These are phyloP conservation scores for Saturnia pavonia DNA, from an alignment of 2,888 invertebrate species.

Conservation along the genomic window DNA sequence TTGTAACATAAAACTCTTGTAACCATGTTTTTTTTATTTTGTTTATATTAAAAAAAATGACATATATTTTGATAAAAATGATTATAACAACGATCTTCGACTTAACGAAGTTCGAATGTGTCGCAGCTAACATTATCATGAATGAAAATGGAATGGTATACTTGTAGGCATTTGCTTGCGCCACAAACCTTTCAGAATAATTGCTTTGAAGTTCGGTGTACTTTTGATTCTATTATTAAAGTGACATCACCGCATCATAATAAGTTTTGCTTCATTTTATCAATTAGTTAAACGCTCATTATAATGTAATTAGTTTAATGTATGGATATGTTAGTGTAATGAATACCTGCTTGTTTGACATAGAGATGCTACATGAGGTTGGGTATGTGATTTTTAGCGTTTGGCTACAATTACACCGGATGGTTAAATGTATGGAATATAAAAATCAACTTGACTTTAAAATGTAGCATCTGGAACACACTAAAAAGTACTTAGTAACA, in stretches of 20 bases:
- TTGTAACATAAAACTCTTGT: too few species aligned
- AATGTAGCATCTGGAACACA: too few species aligned
- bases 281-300: conserved; percentile 9
- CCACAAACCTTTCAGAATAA: conserved; percentile 20
- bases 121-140: conserved; percentile 1
- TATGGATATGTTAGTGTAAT: background rate
- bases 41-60: too few species aligned
- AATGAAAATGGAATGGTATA: too few species aligned
- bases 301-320: background rate
- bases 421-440: too few species aligned
- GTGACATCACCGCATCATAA: conserved; percentile 1
- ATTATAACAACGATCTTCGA: background rate
- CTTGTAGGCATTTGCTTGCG: conserved; percentile 9
- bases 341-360: background rate
- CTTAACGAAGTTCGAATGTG: conserved; percentile 3
- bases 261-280: conserved; percentile 6
- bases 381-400: background rate
- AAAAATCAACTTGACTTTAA: too few species aligned
- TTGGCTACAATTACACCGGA: too few species aligned
- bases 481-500: too few species aligned
- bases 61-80: too few species aligned
- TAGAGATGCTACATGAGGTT: background rate
- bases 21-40: too few species aligned
- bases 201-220: conserved; percentile 17
- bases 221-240: conserved; percentile 18